Conservation (phyloP, 2,797 vertebrate genomes). For the Taeniopygia guttata region DNA sequence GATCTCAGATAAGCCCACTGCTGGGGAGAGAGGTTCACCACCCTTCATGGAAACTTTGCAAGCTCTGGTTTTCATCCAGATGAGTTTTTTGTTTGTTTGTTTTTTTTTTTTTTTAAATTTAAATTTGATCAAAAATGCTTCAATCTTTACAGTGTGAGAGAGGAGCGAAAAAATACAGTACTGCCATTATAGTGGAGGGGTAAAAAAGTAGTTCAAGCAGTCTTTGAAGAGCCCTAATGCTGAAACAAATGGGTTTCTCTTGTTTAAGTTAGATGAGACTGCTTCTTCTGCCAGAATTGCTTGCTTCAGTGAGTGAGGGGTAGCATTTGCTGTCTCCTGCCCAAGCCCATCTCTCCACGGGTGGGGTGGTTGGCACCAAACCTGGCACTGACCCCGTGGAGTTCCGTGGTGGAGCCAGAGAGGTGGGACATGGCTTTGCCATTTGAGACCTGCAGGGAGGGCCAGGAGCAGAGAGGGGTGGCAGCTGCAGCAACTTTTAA, state of each 20-base stretch:
- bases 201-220: not conserved
- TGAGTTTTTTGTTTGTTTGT: not conserved
- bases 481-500: not conserved
- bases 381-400: rapidly evolving
- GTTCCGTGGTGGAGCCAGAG: not conserved
- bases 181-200: not conserved
- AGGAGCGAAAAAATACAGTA: slow-evolving; percentile 8
- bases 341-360: rapidly evolving
- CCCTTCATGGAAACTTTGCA: not conserved
- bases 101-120: not conserved
- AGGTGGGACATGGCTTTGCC: not conserved
- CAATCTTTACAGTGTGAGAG: not conserved
- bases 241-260: not conserved
- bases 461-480: not conserved
- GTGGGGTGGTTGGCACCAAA: not conserved
- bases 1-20: not conserved
- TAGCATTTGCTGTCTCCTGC: not conserved
- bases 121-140: not conserved
- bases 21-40: not conserved
- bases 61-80: slow-evolving; percentile 14
- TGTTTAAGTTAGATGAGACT: not conserved
- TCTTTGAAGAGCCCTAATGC: not conserved
- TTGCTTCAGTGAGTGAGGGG: not conserved
- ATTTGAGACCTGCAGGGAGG: not conserved
- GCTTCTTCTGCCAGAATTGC: not conserved